Base-by-base conservation (phyloP, 2,888 invertebrate genomes). In the Dolichopus griseipennis region DNA sequence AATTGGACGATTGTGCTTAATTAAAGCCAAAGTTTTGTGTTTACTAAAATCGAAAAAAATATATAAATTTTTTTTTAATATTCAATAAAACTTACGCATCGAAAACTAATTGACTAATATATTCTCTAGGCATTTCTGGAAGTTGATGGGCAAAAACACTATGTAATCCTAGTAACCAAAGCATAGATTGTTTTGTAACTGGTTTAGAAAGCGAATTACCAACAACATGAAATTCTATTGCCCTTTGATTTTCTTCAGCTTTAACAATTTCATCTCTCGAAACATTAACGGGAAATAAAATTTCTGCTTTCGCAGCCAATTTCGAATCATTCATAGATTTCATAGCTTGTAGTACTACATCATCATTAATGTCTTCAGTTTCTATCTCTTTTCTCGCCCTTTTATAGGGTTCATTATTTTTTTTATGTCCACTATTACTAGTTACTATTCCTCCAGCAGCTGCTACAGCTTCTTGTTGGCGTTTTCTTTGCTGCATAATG, bases 71-170 rank as follows among this genome's bases (percentile, higher is more conserved):
- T 20, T 64, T n/a, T 18, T 37, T 3, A 37, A 33, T 66, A 66
- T 72, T 52, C 2, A 2, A n/a, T 18, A 12, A 52, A 18, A 86
- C 90, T 87, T 81, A 91, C 90, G 91, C 90, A 81, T 98, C 97
- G 80, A 97, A 97, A 1, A 97, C 91, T 66, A 97, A 83, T 74
- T 97, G 90, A 0, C 95, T 95, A 73, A 98, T 97, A 78, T 98
- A 98, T 80, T 97, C 96, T 73, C 94, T 92, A 0, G 97, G 97
- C 97, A 99, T 99, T 78, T 93, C 88, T 0, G 98, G 97, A 70
- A 99, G 82, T 77, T 98, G 98, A 76, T 94, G 92, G 0, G 95
- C 93, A 79, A 98, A 97, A 0, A 98, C 93, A 79, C 95, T 95
- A 80, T 96, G 95, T 10, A 97, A 84, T 27, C 94, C 87, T n/a